Evolutionary conservation across 1,140 invertebrate genomes (phyloP), one percentile per base, ranked within the genome.

Genomic region (Himalopsyche phryganea): DNA sequence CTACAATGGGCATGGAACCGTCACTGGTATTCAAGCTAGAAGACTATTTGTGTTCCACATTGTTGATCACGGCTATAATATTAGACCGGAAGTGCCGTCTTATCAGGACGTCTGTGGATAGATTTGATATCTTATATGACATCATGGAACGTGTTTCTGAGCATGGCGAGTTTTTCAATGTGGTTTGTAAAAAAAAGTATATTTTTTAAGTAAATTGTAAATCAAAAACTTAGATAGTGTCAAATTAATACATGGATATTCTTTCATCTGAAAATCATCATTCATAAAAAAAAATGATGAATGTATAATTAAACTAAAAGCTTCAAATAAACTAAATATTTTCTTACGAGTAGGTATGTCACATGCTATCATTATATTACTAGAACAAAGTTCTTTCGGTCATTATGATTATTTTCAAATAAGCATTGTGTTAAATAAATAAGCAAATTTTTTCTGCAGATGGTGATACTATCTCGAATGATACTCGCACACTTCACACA

Each of bases 1-100:
- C 40, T 14, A 35, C 47, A 9, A 56, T 56, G 46, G 47, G 40
- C 19, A 19, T 33, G 1, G 46, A 56, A 11, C 33, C 32, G 0
- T 40, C 18, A 13, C n/a, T 48, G n/a, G 18, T 7, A 0, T 17
- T 48, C 1, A 48, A 38, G 4, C 19, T 56, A 4, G 35, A 56
- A 15, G 53, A 56, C 9, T 20, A 48, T 3, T 6, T 56, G 33
- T 56, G 53, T 35, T 45, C 47, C 33, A 23, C 23, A 9, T n/a
- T 56, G 6, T 35, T 56, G 1, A 13, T 42, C 13, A 5, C 32
- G 6, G 46, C 45, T 20, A 48, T 56, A 14, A 40, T 56, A 3
- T 20, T 56, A 19, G 53, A 56, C 13, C 35, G 2, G 2, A 48
- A 40, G 10, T 56, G 53, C 10, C 53, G 53, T 1, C n/a, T 41